phyloP scores from a whole-genome alignment of 2,797 vertebrate species.

The Tokudaia muenninki region DNA sequence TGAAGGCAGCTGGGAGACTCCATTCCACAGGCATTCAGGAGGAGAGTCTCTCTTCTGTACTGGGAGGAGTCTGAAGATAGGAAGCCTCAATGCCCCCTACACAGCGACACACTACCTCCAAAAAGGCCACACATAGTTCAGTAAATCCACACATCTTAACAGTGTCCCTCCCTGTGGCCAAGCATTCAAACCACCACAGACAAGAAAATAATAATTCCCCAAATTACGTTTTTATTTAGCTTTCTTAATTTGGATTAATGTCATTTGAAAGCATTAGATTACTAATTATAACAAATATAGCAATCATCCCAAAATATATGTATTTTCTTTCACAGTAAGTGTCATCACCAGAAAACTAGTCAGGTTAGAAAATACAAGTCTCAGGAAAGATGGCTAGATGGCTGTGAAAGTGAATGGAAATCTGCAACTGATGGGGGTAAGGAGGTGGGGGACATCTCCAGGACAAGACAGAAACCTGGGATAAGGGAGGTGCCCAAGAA shows the following conservation, averaged over 20 bases:
- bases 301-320: not conserved
- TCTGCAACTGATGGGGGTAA: not conserved
- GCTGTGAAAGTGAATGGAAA: not conserved
- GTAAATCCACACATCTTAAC: not conserved
- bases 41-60: not conserved
- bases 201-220: not conserved
- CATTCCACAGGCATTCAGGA: no score
- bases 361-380: not conserved
- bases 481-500: not conserved
- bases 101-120: not conserved
- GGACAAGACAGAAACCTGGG: not conserved
- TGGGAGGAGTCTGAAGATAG: not conserved
- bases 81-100: not conserved
- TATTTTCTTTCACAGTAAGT: not conserved
- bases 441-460: not conserved
- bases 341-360: not conserved
- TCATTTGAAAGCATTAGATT: slow-evolving; percentile 7
- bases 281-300: not conserved
- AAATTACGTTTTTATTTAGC: slow-evolving; percentile 1
- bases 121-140: not conserved
- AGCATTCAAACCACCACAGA: not conserved
- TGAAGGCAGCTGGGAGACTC: not conserved
- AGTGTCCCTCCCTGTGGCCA: not conserved
- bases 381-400: not conserved
- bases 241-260: not conserved